phyloP scores from a whole-genome alignment of 2,888 invertebrate genomes.

The Diarsia rubi region DNA sequence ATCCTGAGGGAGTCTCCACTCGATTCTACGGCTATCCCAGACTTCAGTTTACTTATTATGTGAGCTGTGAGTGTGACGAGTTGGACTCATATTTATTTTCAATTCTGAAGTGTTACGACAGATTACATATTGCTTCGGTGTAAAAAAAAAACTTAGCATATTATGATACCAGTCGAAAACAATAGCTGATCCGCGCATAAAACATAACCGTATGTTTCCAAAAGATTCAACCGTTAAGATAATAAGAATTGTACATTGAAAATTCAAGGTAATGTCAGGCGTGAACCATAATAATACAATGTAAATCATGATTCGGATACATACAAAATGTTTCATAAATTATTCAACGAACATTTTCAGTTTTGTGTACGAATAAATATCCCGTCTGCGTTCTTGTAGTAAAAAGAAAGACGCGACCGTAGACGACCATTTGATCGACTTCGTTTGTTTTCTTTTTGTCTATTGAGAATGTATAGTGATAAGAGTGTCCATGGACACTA shows the following conservation, averaged over 20 bases:
- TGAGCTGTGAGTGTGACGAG: not conserved
- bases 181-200: slow-evolving; percentile 12
- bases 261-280: slow-evolving; percentile 60
- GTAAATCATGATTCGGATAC: slow-evolving; percentile 61
- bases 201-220: slow-evolving; percentile 49
- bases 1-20: not conserved
- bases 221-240: slow-evolving; percentile 67
- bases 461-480: not conserved
- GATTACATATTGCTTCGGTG: not conserved
- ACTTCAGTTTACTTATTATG: not conserved
- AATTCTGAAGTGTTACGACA: not conserved
- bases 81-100: not conserved
- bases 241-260: slow-evolving; percentile 61
- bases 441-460: not conserved
- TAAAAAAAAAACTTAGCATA: not conserved
- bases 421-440: not conserved
- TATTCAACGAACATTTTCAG: slow-evolving; percentile 57
- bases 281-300: slow-evolving; percentile 56
- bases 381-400: slow-evolving; percentile 9
- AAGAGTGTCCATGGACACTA: not conserved
- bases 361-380: slow-evolving; percentile 53
- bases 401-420: slow-evolving; percentile 5
- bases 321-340: slow-evolving; percentile 62
- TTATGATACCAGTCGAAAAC: not conserved
- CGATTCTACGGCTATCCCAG: not conserved